Percentiles rank a stretch among this genome's conserved stretches.
These are phyloP conservation scores for Habropoda laboriosa DNA, from an alignment of 1,140 invertebrate species.

Conservation along the genomic window DNA sequence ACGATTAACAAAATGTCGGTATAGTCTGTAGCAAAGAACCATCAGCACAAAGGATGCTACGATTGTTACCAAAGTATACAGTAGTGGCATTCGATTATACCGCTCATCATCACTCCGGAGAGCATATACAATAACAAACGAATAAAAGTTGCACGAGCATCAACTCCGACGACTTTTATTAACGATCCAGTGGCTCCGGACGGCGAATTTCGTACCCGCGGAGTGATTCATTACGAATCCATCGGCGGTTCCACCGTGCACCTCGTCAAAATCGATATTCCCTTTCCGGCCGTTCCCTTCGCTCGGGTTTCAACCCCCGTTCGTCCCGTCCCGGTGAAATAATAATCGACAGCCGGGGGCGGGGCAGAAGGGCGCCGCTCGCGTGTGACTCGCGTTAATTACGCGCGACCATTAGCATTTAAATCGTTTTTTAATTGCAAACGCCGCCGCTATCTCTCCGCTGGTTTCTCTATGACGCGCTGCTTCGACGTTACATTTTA, in stretches of 20 bases:
- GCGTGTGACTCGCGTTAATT: conserved; percentile 69
- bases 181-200: conserved; percentile 51
- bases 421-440: conserved; percentile 75
- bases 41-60: too few relatives aligned
- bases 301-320: conserved; percentile 43
- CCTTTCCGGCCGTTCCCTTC: conserved; percentile 32
- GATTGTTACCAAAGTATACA: too few relatives aligned
- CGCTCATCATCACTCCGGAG: not conserved
- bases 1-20: too few relatives aligned
- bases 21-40: too few relatives aligned
- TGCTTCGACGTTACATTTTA: conserved; percentile 21
- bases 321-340: conserved; percentile 45
- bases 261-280: conserved; percentile 60
- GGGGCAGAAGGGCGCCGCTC: conserved; percentile 39
- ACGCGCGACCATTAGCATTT: conserved; percentile 71
- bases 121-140: not conserved
- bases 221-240: conserved; percentile 64
- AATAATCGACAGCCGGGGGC: conserved; percentile 55
- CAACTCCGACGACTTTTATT: conserved; percentile 54
- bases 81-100: too few relatives aligned
- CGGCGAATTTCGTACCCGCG: conserved; percentile 51
- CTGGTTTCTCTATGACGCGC: not conserved
- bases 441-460: conserved; percentile 45
- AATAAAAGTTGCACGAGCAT: not conserved
- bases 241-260: conserved; percentile 50